Base-by-base conservation (phyloP, 1,140 invertebrate genomes). In the Drosophila subobscura region DNA sequence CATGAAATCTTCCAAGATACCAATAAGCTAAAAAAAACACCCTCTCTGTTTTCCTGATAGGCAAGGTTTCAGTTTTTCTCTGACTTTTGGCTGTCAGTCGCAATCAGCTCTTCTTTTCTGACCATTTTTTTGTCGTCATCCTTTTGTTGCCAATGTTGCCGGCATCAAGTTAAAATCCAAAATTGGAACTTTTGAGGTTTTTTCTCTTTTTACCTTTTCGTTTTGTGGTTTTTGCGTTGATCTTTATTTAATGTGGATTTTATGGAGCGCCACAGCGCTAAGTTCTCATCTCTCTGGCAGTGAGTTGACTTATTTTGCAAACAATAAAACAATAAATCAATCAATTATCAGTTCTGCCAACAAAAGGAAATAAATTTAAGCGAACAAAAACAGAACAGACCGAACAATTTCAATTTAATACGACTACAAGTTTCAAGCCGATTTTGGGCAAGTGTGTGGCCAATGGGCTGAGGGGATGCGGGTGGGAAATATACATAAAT, bases 301-400 rank as follows among this genome's bases (percentile, higher is more conserved):
- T 29, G 27, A 63, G 70, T 54, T 68, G 81, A 77, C 77, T 86
- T 85, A 86, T 86, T 88, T 88, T 88, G 83, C 83, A 88, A 88
- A 88, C 83, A 88, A 88, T 88, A 88, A 88, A 81, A 73, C 83
- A 88, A 88, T 88, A 88, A 88, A 88, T 88, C 83, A 88, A 88
- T 88, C 83, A 88, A 79, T 88, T 88, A 88, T 88, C 77, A 67
- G 60, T 88, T 86, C 52, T 70, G 45, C 40, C 56, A 53, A 52
- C 51, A 33, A 54, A 29, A 20, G 41, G 55, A 49, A 67, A 33
- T 55, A 56, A 42, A 49, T 14, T 51, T 42, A 14, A 40, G 20
- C 23, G 12, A 22, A 14, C 4, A 40, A 46, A 50, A 40, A 27
- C 25, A 66, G 25, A 10, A 65, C 16, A 64, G 56, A 42, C 4